phyloP scores from a whole-genome alignment of 2,888 invertebrate species.

The Gnatocerus cornutus region DNA sequence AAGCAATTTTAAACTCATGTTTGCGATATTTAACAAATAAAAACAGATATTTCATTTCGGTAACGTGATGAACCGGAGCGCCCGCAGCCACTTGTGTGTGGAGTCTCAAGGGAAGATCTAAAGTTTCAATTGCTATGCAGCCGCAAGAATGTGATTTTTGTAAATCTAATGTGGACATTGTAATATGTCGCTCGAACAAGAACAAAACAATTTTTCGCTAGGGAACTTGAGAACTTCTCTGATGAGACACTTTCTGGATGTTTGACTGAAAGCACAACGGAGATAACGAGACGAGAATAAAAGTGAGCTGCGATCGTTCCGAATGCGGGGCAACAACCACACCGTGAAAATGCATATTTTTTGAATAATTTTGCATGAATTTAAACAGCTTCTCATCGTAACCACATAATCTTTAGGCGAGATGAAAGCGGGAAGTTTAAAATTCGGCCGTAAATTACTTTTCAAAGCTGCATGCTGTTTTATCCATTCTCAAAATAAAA shows the following conservation, averaged over 20 bases:
- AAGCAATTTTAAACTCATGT: constrained; percentile 25
- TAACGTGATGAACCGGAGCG: constrained; percentile 30
- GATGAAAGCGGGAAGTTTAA: not conserved
- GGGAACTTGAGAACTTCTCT: constrained; percentile 10
- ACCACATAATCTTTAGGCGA: constrained; percentile 23
- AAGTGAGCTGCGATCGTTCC: constrained; percentile 11
- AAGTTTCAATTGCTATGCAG: constrained; percentile 35
- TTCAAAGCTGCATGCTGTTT: too few species aligned
- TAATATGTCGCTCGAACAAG: constrained; percentile 34
- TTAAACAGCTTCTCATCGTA: constrained; percentile 29
- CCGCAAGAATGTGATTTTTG: constrained; percentile 41
- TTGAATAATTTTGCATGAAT: constrained; percentile 41
- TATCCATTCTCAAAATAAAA: too few species aligned
- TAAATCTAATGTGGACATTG: constrained; percentile 36
- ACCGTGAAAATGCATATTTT: constrained; percentile 42
- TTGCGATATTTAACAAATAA: constrained; percentile 28
- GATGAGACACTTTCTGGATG: not conserved
- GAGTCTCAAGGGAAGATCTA: constrained; percentile 41
- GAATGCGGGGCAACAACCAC: constrained; percentile 36
- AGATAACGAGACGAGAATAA: constrained; percentile 18
- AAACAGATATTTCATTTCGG: constrained; percentile 33
- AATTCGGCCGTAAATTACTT: too few species aligned
- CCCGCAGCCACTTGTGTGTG: constrained; percentile 16
- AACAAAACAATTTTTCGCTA: constrained; percentile 36
- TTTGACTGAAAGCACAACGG: not conserved